Conservation (phyloP, 2,888 invertebrate genomes). For the Cepaea hortensis region DNA sequence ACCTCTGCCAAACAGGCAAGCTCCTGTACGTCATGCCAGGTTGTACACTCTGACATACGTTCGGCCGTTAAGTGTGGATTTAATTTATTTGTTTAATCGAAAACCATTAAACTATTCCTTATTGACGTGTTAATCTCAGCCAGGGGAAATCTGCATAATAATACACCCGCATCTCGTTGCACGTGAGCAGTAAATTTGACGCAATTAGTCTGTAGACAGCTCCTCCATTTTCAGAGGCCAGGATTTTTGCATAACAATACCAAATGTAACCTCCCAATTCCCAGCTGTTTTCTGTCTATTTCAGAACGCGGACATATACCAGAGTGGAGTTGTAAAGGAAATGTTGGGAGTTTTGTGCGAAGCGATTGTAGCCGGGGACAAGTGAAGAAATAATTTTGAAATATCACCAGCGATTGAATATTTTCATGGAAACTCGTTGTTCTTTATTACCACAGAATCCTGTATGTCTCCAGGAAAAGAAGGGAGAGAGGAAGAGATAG, state of each 20-base stretch:
- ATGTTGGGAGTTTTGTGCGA: too few species aligned
- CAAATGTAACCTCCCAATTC: background rate
- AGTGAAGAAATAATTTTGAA: background rate
- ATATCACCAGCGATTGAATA: background rate
- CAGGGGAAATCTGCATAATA: background rate
- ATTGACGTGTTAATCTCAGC: background rate
- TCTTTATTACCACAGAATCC: too few species aligned
- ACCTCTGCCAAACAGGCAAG: too few species aligned
- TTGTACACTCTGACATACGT: background rate
- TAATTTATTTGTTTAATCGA: background rate
- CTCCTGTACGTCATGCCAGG: background rate
- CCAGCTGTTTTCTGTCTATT: slow-evolving; percentile 7
- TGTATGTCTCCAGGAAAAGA: too few species aligned
- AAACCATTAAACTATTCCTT: background rate
- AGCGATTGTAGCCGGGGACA: background rate
- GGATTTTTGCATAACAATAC: slow-evolving; percentile 19
- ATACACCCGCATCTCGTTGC: background rate
- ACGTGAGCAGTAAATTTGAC: background rate
- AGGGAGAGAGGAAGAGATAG: too few species aligned
- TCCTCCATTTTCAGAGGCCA: background rate
- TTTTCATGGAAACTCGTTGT: too few species aligned
- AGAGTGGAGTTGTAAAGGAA: background rate
- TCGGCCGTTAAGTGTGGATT: too few species aligned
- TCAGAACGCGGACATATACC: slow-evolving; percentile 5
- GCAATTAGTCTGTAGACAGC: background rate